A percentile compares a stretch with the other conserved stretches of the same genome.
phyloP scores from a whole-genome alignment of 1,140 invertebrate genomes.

The Popillia japonica region DNA sequence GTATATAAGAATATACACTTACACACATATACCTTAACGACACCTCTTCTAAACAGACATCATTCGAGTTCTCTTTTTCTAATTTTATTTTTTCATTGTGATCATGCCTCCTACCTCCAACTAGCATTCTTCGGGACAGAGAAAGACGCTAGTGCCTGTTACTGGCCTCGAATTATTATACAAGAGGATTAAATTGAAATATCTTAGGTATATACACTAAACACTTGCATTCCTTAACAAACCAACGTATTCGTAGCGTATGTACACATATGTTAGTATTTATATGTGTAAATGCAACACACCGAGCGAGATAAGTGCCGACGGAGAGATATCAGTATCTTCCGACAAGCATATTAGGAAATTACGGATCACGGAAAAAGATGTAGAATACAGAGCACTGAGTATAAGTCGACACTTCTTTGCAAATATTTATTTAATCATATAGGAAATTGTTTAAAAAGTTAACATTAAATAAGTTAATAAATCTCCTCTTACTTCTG shows the following conservation, averaged over 20 bases:
- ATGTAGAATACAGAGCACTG: not conserved
- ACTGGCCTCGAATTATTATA: not conserved
- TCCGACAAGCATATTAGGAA: slow-evolving; percentile 11
- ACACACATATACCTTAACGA: slow-evolving; percentile 6
- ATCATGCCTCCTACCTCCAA: slow-evolving; percentile 11
- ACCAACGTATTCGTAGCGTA: not conserved
- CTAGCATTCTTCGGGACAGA: not conserved
- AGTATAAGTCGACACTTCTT: not conserved
- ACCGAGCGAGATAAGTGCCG: not conserved
- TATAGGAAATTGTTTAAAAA: not conserved
- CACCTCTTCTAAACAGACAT: slow-evolving; percentile 11
- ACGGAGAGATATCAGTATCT: not conserved
- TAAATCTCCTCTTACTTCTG: not conserved
- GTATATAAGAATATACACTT: slow-evolving; percentile 25
- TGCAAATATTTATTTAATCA: slow-evolving; percentile 12
- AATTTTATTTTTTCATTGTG: slow-evolving; percentile 35
- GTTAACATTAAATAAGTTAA: not conserved
- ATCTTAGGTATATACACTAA: slow-evolving; percentile 8
- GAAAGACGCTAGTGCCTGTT: not conserved
- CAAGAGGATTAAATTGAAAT: slow-evolving; percentile 17
- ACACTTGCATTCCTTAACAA: not conserved
- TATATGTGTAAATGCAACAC: not conserved
- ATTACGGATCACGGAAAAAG: not conserved
- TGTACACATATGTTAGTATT: not conserved
- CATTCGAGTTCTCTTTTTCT: slow-evolving; percentile 21